Evolutionary conservation across 2,888 invertebrate species (phyloP), one percentile per base, ranked within the genome.

Genomic region (Meloe dianella): DNA sequence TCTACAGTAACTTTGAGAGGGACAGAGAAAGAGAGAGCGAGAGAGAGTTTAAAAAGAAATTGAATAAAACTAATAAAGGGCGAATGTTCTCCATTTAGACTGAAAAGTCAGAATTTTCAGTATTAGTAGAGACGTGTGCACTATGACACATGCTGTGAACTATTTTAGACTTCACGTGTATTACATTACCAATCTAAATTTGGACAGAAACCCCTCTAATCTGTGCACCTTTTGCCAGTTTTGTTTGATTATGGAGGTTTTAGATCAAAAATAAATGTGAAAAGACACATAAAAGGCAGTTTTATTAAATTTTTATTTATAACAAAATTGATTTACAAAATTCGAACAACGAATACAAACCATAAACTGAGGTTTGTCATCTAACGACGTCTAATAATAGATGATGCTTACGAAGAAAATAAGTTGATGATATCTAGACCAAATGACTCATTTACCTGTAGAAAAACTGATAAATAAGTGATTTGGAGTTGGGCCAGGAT

Each of bases 141-240:
- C 72, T 71, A 74, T 81, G 82, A 83, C 84, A 85, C 84, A 84
- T 81, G 81, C 83, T 78, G 80, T 79, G 81, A 83, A 84, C 85
- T 87, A 87, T 87, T 87, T 87, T 85, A 84, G 85, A 84, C 82
- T 83, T 84, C 74, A 83, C 82, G 83, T 85, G 85, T 85, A 86
- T 87, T 85, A 84, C 85, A 86, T 87, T 86, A 86, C 87, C 81
- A 77, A 75, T 79, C 87, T 87, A 86, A 86, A 87, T 86, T 87
- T 85, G 87, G 87, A 54, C 12, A 54, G 54, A 80, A 76, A 75
- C 77, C 74, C 68, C 66, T 59, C 61, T 63, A 61, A 60, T 61
- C 64, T 71, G 69, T 74, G 71, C 71, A 77, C 76, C 76, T 80
- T 41, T 24, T 77, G 77, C 78, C 77, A 78, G 75, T 59, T 61